Conservation (phyloP, 2,113 vertebrate species). For the Podarcis raffonei region DNA sequence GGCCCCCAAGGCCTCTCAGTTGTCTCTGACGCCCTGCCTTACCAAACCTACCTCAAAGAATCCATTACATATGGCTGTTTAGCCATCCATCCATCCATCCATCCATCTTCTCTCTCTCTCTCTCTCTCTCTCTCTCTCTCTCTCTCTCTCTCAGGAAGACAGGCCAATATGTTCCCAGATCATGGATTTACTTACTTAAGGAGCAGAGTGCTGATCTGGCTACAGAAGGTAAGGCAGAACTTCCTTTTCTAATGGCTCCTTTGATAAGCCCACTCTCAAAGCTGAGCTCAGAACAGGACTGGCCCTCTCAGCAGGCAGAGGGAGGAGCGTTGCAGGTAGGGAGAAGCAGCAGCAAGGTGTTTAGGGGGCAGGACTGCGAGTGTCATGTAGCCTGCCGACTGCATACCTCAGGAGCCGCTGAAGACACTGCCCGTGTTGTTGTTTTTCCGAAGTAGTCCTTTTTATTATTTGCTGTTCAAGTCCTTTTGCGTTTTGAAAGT, state of each 20-base stretch:
- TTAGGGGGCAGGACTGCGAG: too few relatives aligned
- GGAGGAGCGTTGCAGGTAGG: too few relatives aligned
- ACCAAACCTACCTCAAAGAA: background rate
- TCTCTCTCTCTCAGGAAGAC: constrained; percentile 55
- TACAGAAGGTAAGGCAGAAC: constrained; percentile 63
- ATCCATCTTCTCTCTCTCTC: background rate
- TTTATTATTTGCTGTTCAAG: constrained; percentile 23
- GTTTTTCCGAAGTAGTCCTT: constrained; percentile 24
- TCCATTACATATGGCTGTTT: background rate
- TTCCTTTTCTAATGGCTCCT: background rate
- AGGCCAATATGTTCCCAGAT: constrained; percentile 61
- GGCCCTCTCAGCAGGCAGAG: background rate
- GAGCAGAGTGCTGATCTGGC: constrained; percentile 60
- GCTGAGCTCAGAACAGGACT: background rate
- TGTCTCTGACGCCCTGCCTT: background rate
- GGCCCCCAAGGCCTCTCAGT: background rate
- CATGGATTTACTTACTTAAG: constrained; percentile 67
- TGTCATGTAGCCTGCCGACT: too few relatives aligned
- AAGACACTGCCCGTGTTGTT: too few relatives aligned
- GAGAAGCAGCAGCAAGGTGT: too few relatives aligned
- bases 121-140: background rate
- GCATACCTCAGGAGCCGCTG: too few relatives aligned
- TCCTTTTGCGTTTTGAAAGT: constrained; percentile 42
- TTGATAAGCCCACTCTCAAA: background rate
- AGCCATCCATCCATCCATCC: background rate